Evolutionary conservation across 2,113 vertebrate genomes (phyloP).

Genomic region (Motacilla alba): DNA sequence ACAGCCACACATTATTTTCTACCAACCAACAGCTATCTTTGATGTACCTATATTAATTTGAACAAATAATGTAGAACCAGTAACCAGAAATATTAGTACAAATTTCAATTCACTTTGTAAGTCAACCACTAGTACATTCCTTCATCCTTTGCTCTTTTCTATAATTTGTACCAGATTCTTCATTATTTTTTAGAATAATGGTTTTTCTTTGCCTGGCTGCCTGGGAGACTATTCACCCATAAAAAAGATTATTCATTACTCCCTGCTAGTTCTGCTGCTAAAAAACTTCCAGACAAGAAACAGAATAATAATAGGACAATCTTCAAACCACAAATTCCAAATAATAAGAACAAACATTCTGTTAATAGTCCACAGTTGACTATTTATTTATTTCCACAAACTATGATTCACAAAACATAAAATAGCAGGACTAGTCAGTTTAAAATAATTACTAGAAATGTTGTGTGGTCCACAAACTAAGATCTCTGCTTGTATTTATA

Average conservation of each 20-base stretch:
- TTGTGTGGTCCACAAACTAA: not conserved
- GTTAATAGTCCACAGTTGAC: not conserved
- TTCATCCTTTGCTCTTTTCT: not conserved
- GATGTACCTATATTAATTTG: not conserved
- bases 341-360: constrained; percentile 9
- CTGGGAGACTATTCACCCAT: not conserved
- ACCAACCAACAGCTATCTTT: not conserved
- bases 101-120: not conserved
- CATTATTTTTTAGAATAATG: constrained; percentile 18
- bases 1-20: not conserved
- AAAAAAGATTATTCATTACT: constrained; percentile 12
- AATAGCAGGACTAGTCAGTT: not conserved
- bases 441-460: not conserved
- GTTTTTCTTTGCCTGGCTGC: not conserved
- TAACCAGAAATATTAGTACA: not conserved
- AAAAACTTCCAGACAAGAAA: constrained; percentile 6
- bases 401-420: not conserved
- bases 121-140: not conserved
- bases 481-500: not conserved
- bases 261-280: not conserved
- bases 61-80: not conserved
- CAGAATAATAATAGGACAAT: not conserved
- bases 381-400: not conserved
- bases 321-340: not conserved
- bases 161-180: constrained; percentile 34